phyloP scores from a whole-genome alignment of 2,888 invertebrate species.

The Dioctria linearis region DNA sequence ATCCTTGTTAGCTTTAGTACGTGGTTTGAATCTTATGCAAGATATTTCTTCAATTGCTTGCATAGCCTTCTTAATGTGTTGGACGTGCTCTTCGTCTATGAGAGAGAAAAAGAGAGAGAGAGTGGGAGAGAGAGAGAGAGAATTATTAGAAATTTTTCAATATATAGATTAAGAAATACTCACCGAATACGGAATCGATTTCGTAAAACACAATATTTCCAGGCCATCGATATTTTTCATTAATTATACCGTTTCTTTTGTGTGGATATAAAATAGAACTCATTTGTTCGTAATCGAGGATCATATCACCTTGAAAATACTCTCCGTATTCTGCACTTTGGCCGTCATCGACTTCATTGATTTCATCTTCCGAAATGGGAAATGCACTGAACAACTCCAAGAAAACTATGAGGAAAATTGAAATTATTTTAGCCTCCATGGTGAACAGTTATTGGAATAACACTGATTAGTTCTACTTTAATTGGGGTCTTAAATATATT shows the following conservation, averaged over 20 bases:
- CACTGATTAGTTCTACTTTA: no score
- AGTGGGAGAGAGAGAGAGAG: no score
- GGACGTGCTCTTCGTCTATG: slow-evolving; percentile 71
- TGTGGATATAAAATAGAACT: slow-evolving; percentile 56
- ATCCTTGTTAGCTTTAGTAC: slow-evolving; percentile 67
- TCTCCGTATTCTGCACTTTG: slow-evolving; percentile 68
- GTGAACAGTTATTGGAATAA: no score
- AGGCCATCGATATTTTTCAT: slow-evolving; percentile 71
- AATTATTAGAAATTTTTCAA: no score
- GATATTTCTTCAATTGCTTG: slow-evolving; percentile 80
- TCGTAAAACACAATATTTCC: slow-evolving; percentile 73
- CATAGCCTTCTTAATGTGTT: slow-evolving; percentile 79
- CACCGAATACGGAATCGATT: slow-evolving; percentile 74
- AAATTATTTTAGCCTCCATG: background rate
- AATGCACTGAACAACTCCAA: no score
- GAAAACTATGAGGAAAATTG: background rate
- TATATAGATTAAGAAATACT: slow-evolving; percentile 8
- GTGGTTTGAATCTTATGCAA: slow-evolving; percentile 80
- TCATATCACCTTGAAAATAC: no score
- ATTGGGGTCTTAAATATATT: no score
- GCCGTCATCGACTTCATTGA: background rate
- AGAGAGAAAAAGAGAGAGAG: no score
- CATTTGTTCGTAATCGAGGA: slow-evolving; percentile 56
- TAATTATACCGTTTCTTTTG: slow-evolving; percentile 75
- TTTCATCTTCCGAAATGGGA: background rate